phyloP scores from a whole-genome alignment of 2,888 invertebrate species.

The Orchesella flavescens region DNA sequence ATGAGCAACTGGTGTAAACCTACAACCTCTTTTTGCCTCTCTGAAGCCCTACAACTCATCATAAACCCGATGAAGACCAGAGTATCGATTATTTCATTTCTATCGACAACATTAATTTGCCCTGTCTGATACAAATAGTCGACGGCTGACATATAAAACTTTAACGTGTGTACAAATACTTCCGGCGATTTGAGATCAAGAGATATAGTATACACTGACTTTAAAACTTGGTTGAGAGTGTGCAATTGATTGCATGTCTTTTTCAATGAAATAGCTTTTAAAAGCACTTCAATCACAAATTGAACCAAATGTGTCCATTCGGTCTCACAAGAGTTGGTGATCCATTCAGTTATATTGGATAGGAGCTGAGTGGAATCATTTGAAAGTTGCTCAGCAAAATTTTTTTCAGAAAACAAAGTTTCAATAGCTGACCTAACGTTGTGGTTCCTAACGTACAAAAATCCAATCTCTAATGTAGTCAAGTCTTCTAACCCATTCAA shows the following conservation, averaged over 20 bases:
- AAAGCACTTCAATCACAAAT: constrained; percentile 32
- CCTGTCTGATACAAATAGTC: not conserved
- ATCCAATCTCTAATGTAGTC: constrained; percentile 15
- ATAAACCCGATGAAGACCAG: not conserved
- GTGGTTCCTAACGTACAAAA: constrained; percentile 17
- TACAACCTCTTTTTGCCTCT: not conserved
- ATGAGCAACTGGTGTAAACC: constrained; percentile 16
- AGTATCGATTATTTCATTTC: constrained; percentile 21
- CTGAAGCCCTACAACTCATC: not conserved
- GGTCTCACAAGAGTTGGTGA: constrained; percentile 29
- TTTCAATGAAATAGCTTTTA: not conserved
- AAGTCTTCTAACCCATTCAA: constrained; percentile 9
- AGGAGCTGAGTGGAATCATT: not conserved
- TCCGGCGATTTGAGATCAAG: not conserved
- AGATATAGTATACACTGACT: constrained; percentile 1
- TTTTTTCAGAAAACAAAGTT: not conserved
- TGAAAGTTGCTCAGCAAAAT: not conserved
- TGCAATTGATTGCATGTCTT: constrained; percentile 15
- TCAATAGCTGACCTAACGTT: constrained; percentile 12
- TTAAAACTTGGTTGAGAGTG: constrained; percentile 25
- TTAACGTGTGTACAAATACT: constrained; percentile 16
- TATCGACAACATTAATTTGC: not conserved
- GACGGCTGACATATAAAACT: constrained; percentile 12
- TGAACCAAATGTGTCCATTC: constrained; percentile 51
- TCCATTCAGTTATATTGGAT: constrained; percentile 1